Percentiles rank a stretch among this genome's conserved stretches.
These are phyloP conservation scores for Romanogobio albipinnatus DNA, from an alignment of 2,113 vertebrate genomes.

Conservation along the genomic window DNA sequence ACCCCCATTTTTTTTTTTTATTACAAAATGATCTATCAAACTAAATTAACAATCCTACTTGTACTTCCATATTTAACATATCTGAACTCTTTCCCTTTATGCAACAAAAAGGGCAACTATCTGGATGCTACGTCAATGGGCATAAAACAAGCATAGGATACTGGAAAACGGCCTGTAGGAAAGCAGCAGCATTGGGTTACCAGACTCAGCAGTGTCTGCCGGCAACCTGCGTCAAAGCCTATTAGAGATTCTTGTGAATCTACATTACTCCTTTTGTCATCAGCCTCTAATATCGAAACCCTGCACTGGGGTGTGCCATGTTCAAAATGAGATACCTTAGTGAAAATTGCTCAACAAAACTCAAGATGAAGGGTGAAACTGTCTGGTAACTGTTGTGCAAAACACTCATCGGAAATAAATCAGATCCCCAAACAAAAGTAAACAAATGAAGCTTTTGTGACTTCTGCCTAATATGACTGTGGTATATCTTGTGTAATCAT, in stretches of 20 bases:
- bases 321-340: not conserved
- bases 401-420: not conserved
- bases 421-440: not conserved
- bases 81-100: not conserved
- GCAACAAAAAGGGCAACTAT: not conserved
- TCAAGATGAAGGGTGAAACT: conserved; percentile 16
- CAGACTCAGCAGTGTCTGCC: not conserved
- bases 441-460: not conserved
- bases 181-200: conserved; percentile 13
- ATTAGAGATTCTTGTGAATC: not conserved
- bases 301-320: conserved; percentile 1
- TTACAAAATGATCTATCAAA: no score
- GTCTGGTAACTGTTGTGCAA: conserved; percentile 1
- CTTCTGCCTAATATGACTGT: not conserved
- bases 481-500: not conserved
- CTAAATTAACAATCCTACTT: not conserved
- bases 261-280: conserved; percentile 1
- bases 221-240: not conserved
- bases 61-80: not conserved
- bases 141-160: not conserved
- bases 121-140: not conserved
- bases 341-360: conserved; percentile 6
- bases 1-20: no score
- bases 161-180: conserved; percentile 3
- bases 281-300: not conserved